Conservation (phyloP, 2,797 vertebrate species). For the Sardinella longiceps region DNA sequence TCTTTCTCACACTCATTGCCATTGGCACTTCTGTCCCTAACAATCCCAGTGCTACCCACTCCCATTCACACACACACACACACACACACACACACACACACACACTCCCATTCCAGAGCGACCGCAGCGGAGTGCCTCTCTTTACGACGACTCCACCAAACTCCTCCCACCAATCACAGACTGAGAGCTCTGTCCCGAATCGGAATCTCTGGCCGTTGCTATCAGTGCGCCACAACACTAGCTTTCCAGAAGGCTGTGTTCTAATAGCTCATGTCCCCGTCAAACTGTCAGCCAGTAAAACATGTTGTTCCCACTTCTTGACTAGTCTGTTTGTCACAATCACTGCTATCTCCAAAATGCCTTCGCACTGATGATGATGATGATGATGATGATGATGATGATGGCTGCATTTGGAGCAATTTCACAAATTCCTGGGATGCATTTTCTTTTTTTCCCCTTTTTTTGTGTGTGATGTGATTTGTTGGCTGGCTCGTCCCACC, state of each 20-base stretch:
- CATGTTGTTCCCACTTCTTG: conserved; percentile 12
- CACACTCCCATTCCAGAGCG: not conserved
- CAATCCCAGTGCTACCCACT: not conserved
- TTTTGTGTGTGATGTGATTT: not conserved
- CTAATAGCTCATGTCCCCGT: conserved; percentile 8
- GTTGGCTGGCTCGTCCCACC: not conserved
- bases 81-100: no score
- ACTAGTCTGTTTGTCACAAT: conserved; percentile 11
- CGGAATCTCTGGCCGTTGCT: not conserved
- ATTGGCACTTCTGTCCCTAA: not conserved
- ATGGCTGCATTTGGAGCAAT: conserved; percentile 7
- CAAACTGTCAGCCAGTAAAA: conserved; percentile 2
- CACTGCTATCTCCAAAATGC: conserved; percentile 2
- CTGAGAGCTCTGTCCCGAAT: not conserved
- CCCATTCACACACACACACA: no score
- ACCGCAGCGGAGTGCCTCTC: not conserved
- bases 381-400: no score
- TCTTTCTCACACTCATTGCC: not conserved
- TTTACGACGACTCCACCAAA: not conserved
- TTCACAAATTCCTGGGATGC: not conserved
- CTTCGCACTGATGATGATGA: not conserved
- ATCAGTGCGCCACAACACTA: not conserved
- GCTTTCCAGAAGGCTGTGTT: not conserved
- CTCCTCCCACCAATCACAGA: not conserved
- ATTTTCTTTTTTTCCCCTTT: not conserved